A percentile compares a stretch with the other conserved stretches of the same genome.
phyloP scores from a whole-genome alignment of 2,113 vertebrate genomes.

The Terrapene triunguis region DNA sequence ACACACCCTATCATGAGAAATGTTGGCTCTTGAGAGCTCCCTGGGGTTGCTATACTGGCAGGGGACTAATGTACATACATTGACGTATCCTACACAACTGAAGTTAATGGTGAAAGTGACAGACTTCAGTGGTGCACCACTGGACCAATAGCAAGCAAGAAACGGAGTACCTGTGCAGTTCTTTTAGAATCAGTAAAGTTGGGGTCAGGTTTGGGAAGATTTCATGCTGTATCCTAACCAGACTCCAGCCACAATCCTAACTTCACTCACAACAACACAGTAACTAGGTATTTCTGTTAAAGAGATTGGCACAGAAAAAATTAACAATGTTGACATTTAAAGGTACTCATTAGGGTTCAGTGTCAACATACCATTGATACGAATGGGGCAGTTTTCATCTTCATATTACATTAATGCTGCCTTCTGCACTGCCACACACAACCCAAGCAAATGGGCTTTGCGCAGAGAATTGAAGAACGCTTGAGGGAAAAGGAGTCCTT shows the following conservation, averaged over 20 bases:
- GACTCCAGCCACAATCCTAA: background rate
- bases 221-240: fast-evolving
- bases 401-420: fast-evolving
- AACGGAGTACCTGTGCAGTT: background rate
- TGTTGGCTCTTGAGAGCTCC: background rate
- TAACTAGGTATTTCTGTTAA: background rate
- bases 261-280: fast-evolving
- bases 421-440: background rate
- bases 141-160: background rate
- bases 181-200: background rate
- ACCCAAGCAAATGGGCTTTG: background rate
- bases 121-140: background rate
- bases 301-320: background rate
- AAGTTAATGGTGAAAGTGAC: background rate
- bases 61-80: background rate
- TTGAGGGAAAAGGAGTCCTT: background rate
- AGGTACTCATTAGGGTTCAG: background rate
- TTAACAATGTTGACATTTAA: background rate
- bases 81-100: background rate
- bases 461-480: background rate
- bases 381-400: background rate
- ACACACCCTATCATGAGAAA: fast-evolving
- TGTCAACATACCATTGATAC: background rate
- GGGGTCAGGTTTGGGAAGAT: background rate
- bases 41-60: background rate